Evolutionary conservation across 2,113 vertebrate species (phyloP).

Genomic region (Meriones unguiculatus): DNA sequence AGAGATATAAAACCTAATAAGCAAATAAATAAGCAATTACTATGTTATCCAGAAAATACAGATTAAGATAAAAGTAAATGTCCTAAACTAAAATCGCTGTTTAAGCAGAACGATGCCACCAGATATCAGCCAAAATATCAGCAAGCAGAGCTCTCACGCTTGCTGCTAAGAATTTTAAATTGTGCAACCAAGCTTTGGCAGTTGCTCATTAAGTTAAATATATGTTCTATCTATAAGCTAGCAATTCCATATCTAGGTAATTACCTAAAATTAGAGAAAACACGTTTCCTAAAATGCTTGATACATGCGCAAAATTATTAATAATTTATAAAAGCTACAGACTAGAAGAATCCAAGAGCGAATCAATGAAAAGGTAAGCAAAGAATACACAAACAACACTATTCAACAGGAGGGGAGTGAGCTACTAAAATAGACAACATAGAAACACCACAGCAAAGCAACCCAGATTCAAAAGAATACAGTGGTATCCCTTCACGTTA

Average conservation of each 20-base stretch:
- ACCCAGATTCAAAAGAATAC: background rate
- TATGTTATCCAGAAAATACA: background rate
- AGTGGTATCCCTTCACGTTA: background rate
- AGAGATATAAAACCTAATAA: background rate
- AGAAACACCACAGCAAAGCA: background rate
- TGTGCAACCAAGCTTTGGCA: background rate
- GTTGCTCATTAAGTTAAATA: slow-evolving; percentile 25
- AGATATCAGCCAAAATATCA: background rate
- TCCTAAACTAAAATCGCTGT: background rate
- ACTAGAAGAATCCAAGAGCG: background rate
- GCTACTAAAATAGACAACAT: background rate
- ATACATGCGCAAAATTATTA: background rate
- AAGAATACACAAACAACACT: background rate
- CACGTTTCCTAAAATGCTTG: background rate
- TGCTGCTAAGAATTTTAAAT: background rate
- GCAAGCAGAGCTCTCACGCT: background rate
- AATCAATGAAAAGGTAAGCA: background rate
- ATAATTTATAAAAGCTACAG: background rate
- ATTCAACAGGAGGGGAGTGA: background rate
- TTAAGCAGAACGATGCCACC: background rate
- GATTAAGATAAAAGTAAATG: background rate
- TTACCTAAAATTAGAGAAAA: slow-evolving; percentile 4
- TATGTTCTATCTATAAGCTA: background rate
- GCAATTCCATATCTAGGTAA: slow-evolving; percentile 3
- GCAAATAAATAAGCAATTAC: background rate